These are phyloP conservation scores for Drosophila saltans DNA, from an alignment of 1,140 invertebrate species.

Conservation along the genomic window DNA sequence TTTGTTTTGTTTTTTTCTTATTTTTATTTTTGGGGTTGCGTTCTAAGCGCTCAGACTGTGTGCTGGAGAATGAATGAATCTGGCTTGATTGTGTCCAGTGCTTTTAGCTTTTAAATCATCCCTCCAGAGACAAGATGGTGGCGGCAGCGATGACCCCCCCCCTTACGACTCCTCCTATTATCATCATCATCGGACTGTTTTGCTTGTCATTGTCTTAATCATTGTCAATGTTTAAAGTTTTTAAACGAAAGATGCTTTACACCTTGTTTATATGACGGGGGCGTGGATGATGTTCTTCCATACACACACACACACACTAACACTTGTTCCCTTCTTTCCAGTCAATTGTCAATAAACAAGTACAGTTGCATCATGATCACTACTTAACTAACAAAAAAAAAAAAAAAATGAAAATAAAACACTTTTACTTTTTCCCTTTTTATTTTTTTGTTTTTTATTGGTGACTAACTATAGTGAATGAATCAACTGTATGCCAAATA, in stretches of 20 bases:
- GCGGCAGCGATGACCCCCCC: neutral
- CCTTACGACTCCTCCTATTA: constrained; percentile 9
- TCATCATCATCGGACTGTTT: constrained; percentile 8
- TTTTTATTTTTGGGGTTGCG: constrained; percentile 45
- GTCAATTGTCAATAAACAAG: neutral
- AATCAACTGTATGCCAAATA: constrained; percentile 21
- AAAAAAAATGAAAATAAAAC: neutral
- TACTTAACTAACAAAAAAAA: too few species aligned
- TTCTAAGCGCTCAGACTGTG: constrained; percentile 72
- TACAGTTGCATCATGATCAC: constrained; percentile 7
- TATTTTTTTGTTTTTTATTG: neutral
- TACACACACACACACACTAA: neutral
- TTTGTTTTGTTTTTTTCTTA: constrained; percentile 2
- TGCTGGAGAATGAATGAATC: constrained; percentile 74
- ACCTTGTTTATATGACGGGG: constrained; percentile 6
- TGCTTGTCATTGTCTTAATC: constrained; percentile 17
- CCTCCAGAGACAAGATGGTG: constrained; percentile 4
- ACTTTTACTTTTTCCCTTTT: constrained; percentile 15
- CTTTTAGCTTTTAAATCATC: constrained; percentile 70
- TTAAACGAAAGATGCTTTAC: constrained; percentile 9
- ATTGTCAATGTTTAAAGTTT: constrained; percentile 7
- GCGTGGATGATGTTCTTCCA: neutral
- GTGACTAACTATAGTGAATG: constrained; percentile 14
- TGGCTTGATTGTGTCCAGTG: constrained; percentile 43
- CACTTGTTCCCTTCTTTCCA: neutral